Conservation (phyloP, 2,888 invertebrate species). For the Chrysopilus asiliformis region DNA sequence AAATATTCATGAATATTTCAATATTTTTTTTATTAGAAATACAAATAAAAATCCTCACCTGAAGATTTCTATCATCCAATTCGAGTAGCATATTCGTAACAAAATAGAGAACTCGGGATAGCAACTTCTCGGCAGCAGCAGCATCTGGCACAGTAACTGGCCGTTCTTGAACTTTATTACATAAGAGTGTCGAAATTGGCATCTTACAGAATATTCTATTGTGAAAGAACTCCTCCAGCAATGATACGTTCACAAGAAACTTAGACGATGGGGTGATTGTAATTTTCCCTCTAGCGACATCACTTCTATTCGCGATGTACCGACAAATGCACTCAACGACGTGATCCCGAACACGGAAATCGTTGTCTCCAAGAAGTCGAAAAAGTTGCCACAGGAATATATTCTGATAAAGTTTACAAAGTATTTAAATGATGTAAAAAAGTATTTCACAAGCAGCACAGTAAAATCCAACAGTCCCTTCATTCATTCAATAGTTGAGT, state of each 20-base stretch:
- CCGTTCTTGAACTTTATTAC: slow-evolving; percentile 5
- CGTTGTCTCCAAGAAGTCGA: slow-evolving; percentile 33
- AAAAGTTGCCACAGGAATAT: slow-evolving; percentile 33
- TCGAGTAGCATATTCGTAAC: slow-evolving; percentile 35
- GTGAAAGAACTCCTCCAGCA: too few relatives aligned
- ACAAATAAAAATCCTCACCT: slow-evolving; percentile 21
- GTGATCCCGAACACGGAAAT: slow-evolving; percentile 35
- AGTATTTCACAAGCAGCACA: too few relatives aligned
- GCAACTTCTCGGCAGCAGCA: slow-evolving; percentile 28
- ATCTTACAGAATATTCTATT: too few relatives aligned
- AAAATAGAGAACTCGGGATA: slow-evolving; percentile 34
- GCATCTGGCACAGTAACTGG: too few relatives aligned
- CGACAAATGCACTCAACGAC: slow-evolving; percentile 30
- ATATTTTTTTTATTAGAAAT: neutral
- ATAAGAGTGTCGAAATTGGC: slow-evolving; percentile 11
- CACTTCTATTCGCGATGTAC: slow-evolving; percentile 24
- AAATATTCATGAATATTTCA: neutral
- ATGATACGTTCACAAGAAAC: too few relatives aligned
- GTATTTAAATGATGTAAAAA: too few relatives aligned
- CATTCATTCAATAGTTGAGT: too few relatives aligned
- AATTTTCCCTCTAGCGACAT: too few relatives aligned
- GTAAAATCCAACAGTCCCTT: too few relatives aligned
- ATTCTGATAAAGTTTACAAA: slow-evolving; percentile 21
- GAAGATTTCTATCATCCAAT: slow-evolving; percentile 34
- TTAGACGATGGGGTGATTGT: too few relatives aligned